A percentile compares a stretch with the other conserved stretches of the same genome.
Evolutionary conservation across 1,140 invertebrate species (phyloP).

Genomic region (Plodia interpunctella): DNA sequence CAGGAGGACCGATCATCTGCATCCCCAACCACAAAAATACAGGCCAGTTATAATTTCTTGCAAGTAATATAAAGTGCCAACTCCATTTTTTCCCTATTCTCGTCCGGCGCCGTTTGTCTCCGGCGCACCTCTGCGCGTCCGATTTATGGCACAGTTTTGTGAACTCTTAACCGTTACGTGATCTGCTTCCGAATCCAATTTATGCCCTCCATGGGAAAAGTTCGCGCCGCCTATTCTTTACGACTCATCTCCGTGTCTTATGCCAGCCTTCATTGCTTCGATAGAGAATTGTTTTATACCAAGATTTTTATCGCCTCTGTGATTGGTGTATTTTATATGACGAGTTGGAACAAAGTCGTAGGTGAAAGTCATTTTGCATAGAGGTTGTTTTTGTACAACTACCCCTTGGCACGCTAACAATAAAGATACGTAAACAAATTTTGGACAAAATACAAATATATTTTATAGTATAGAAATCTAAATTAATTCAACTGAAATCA

Average conservation of each 20-base stretch:
- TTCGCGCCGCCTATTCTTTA: conserved; percentile 68
- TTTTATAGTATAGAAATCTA: too few species aligned
- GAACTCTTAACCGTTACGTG: conserved; percentile 76
- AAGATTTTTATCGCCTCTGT: not conserved
- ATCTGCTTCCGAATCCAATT: conserved; percentile 76
- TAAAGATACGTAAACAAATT: too few species aligned
- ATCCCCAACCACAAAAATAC: too few species aligned
- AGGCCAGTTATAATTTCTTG: not conserved
- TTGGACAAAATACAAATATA: too few species aligned
- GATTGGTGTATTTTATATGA: not conserved
- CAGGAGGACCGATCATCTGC: too few species aligned
- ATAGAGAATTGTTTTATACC: conserved; percentile 28
- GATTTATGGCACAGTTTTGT: conserved; percentile 76
- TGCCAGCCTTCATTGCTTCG: conserved; percentile 30
- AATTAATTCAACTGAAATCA: not conserved
- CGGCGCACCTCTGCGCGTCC: conserved; percentile 69
- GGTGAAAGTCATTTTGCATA: too few species aligned
- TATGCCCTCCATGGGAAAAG: conserved; percentile 69
- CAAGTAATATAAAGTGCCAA: not conserved
- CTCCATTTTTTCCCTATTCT: conserved; percentile 22
- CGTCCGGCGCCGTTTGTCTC: conserved; percentile 67
- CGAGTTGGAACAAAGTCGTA: too few species aligned
- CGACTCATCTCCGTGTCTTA: conserved; percentile 47
- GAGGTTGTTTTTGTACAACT: too few species aligned
- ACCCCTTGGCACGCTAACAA: too few species aligned